Percentiles rank a stretch among this genome's conserved stretches.
phyloP scores from a whole-genome alignment of 1,140 invertebrate species.

The Formica selysi region DNA sequence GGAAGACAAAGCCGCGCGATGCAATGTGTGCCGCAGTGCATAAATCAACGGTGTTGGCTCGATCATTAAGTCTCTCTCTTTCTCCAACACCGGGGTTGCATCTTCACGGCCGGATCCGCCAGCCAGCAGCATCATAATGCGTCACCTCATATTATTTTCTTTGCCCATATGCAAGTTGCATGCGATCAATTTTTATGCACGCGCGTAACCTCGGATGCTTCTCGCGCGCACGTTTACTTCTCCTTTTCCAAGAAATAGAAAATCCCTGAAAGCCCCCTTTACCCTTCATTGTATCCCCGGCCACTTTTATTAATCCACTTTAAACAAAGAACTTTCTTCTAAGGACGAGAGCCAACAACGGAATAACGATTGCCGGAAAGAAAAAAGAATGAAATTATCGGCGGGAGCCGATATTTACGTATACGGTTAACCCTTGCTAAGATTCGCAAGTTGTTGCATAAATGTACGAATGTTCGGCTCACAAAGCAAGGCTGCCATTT shows the following conservation, averaged over 20 bases:
- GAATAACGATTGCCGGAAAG: background rate
- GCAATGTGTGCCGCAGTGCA: constrained; percentile 68
- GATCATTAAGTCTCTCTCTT: constrained; percentile 72
- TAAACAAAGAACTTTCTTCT: background rate
- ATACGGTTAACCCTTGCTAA: background rate
- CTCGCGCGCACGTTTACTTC: constrained; percentile 20
- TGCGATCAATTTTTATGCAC: constrained; percentile 46
- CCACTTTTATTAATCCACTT: constrained; percentile 25
- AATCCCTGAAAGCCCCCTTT: background rate
- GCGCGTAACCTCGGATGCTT: constrained; percentile 9
- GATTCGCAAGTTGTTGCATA: background rate
- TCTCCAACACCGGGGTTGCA: constrained; percentile 22
- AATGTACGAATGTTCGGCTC: background rate
- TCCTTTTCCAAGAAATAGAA: background rate
- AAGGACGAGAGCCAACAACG: background rate
- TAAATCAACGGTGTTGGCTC: constrained; percentile 74
- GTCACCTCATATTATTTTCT: constrained; percentile 42
- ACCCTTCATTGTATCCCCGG: background rate
- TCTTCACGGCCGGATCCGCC: background rate
- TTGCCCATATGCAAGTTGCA: constrained; percentile 20
- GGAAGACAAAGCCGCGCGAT: constrained; percentile 77
- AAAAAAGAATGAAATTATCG: background rate
- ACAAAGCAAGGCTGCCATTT: background rate
- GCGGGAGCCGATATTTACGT: too few relatives aligned
- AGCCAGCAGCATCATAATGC: constrained; percentile 42